Conservation (phyloP, 2,888 invertebrate genomes). For the Archips xylosteana region DNA sequence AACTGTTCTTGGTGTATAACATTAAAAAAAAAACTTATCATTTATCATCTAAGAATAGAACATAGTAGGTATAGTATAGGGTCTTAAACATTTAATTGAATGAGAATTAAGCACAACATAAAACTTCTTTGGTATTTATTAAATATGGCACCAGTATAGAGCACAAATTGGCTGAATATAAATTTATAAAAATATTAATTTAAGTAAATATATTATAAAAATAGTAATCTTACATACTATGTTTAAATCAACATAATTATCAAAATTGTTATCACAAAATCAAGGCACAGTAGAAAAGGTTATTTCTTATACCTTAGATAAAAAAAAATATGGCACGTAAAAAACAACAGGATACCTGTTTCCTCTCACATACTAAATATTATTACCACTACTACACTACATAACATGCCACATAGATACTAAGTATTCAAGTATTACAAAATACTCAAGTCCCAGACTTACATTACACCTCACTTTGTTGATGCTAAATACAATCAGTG, state of each 20-base stretch:
- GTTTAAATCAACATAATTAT: background rate
- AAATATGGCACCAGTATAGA: constrained; percentile 22
- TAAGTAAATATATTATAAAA: background rate
- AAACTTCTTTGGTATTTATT: constrained; percentile 27
- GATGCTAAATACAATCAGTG: too few relatives aligned
- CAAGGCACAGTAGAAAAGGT: background rate
- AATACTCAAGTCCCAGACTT: too few relatives aligned
- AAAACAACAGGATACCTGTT: background rate
- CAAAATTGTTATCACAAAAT: constrained; percentile 4
- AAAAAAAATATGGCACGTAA: background rate
- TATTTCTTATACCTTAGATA: background rate
- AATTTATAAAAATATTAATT: background rate
- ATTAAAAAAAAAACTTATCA: background rate
- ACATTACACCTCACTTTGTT: too few relatives aligned
- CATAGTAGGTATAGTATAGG: background rate
- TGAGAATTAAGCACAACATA: background rate
- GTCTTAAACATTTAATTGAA: background rate
- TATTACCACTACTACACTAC: background rate
- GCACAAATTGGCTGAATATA: background rate
- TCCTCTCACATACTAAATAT: background rate
- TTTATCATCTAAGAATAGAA: background rate
- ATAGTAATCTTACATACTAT: constrained; percentile 1
- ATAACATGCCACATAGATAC: too few relatives aligned
- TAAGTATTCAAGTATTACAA: too few relatives aligned
- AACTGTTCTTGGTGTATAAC: background rate